Conservation (phyloP, 2,888 invertebrate species). For the Xestia c-nigrum region DNA sequence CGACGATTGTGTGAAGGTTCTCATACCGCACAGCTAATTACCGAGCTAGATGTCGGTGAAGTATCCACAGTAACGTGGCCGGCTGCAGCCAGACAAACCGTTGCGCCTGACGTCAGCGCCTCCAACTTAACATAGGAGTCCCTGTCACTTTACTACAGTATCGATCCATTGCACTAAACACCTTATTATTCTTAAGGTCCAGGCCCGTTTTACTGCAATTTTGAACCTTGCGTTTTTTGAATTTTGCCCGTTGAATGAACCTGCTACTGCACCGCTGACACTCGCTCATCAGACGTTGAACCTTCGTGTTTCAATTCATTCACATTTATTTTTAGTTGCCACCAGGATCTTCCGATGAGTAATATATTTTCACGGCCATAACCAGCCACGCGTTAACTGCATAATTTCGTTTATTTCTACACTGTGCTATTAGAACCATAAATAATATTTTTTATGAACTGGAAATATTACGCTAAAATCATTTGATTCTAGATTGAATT, state of each 20-base stretch:
- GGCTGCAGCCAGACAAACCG: slow-evolving; percentile 83
- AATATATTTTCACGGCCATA: slow-evolving; percentile 56
- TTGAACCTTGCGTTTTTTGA: slow-evolving; percentile 52
- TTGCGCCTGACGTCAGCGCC: slow-evolving; percentile 85
- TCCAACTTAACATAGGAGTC: slow-evolving; percentile 83
- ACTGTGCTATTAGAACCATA: slow-evolving; percentile 16
- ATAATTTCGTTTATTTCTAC: slow-evolving; percentile 46
- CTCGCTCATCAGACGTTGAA: slow-evolving; percentile 46
- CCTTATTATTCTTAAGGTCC: slow-evolving; percentile 71
- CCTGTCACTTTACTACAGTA: slow-evolving; percentile 82
- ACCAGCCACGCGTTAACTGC: slow-evolving; percentile 50
- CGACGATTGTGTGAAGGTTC: slow-evolving; percentile 79
- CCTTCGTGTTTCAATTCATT: slow-evolving; percentile 50
- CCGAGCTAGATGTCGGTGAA: slow-evolving; percentile 88
- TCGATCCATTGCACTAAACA: slow-evolving; percentile 86
- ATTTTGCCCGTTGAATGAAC: slow-evolving; percentile 56
- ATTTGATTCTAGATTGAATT: slow-evolving; percentile 36
- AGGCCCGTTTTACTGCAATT: slow-evolving; percentile 58
- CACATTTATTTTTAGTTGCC: slow-evolving; percentile 57
- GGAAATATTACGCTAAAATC: slow-evolving; percentile 15
- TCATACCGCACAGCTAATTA: slow-evolving; percentile 81
- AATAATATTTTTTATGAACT: neutral
- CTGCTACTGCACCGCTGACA: slow-evolving; percentile 44
- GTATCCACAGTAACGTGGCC: slow-evolving; percentile 85
- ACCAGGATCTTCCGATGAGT: slow-evolving; percentile 62